Evolutionary conservation across 1,140 invertebrate species (phyloP).

Genomic region (Eueides isabella): DNA sequence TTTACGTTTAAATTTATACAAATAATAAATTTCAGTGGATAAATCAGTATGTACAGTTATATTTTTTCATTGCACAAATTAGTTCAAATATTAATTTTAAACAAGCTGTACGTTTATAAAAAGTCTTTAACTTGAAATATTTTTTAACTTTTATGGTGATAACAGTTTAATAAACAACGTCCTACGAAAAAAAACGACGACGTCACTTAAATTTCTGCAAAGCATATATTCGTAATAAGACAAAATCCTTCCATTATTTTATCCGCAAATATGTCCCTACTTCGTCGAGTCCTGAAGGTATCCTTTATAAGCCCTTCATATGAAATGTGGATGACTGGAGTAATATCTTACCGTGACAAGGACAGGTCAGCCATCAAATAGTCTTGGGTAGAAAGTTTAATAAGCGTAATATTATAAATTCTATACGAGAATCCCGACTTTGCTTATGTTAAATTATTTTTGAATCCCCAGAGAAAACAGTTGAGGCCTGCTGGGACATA

Average conservation of each 20-base stretch:
- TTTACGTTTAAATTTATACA: no score
- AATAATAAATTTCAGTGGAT: no score
- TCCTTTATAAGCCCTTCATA: background rate
- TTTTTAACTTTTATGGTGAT: no score
- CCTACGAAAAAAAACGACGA: background rate
- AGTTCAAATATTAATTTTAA: no score
- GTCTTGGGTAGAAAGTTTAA: constrained; percentile 12
- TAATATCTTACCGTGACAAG: constrained; percentile 13
- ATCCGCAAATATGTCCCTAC: constrained; percentile 5
- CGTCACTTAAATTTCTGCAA: background rate
- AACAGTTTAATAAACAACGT: background rate
- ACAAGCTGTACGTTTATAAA: no score
- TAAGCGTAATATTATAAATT: constrained; percentile 1
- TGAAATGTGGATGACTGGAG: constrained; percentile 11
- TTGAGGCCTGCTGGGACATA: no score
- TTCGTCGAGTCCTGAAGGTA: background rate
- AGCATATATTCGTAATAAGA: background rate
- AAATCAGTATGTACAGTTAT: no score
- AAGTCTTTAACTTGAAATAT: no score
- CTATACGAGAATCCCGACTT: background rate
- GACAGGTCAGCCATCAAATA: constrained; percentile 4
- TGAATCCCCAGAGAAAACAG: no score
- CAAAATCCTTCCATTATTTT: constrained; percentile 12
- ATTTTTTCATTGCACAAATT: no score
- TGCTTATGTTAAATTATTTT: background rate